Evolutionary conservation across 2,888 invertebrate genomes (phyloP), one percentile per base, ranked within the genome.

Genomic region (Antheraea yamamai): DNA sequence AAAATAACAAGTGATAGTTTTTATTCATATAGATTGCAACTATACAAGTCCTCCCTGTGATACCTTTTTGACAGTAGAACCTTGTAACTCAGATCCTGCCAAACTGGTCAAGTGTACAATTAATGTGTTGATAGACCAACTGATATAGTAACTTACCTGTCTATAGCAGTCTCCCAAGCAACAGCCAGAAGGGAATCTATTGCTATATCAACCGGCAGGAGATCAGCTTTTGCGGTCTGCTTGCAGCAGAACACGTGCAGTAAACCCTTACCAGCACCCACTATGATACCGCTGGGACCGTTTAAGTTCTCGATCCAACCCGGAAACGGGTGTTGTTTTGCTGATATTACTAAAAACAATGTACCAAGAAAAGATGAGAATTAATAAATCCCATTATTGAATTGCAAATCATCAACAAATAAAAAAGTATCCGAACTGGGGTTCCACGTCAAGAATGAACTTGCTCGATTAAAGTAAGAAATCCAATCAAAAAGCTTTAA

Each of bases 281-380:
- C 92, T 78, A 97, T 86, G 76, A 97, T 91, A 0, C 96, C 98
- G 75, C 97, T 96, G 0, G 98, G 98, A 0, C 99, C 99, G 91
- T 99, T 98, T 79, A 97, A 96, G 89, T 98, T 99, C 89, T 99
- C 99, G n/a, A 98, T 95, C 99, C 99, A 99, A 1, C 98, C 98
- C 0, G 95, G 92, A 23, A 96, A 86, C 0, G 97, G 97, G 51
- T 96, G 95, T 18, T 92, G 90, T 26, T 95, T 81, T 0, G 97
- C 90, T 0, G 96, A 96, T 52, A 97, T 95, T 51, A 97, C 97
- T 97, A 84, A 0, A 47, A 76, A 16, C 4, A 61, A 12, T 12
- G 35, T 23, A 23, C 12, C 61, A 3, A 61, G n/a, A 12, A 23
- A 8, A 61, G 0, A 61, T 12, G 7, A 10, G n/a, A 0, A 23